Percentiles rank a stretch among this genome's conserved stretches.
Evolutionary conservation across 2,113 vertebrate species (phyloP).

Genomic region (Dipodomys spectabilis): DNA sequence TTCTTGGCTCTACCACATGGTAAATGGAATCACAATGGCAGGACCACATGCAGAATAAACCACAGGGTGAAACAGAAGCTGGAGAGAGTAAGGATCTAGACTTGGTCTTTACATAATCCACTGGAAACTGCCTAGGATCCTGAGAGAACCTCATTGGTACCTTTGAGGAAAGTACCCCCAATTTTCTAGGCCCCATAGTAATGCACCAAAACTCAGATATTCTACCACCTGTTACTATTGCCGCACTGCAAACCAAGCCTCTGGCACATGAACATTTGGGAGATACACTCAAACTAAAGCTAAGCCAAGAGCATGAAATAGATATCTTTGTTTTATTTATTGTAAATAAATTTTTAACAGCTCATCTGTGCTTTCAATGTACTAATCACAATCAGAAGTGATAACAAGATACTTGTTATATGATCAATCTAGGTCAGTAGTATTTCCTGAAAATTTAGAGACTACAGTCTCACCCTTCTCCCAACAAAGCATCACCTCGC

Average conservation of each 20-base stretch:
- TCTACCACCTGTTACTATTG: not conserved
- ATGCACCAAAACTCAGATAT: too few species aligned
- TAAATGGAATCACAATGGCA: too few species aligned
- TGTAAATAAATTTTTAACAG: not conserved
- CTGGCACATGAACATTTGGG: not conserved
- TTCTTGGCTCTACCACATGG: not conserved
- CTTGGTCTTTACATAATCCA: not conserved
- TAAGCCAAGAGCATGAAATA: not conserved
- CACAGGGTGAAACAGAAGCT: not conserved
- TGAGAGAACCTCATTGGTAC: not conserved
- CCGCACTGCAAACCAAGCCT: not conserved
- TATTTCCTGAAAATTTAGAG: not conserved
- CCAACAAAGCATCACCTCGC: not conserved
- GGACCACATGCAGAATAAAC: not conserved
- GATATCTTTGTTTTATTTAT: not conserved
- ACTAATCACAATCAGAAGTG: not conserved
- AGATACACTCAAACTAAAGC: not conserved
- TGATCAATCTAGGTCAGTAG: not conserved
- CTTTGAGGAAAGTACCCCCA: too few species aligned
- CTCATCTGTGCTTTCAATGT: not conserved
- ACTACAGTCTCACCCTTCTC: not conserved
- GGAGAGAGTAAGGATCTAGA: too few species aligned
- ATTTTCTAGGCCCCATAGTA: not conserved
- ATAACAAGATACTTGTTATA: not conserved
- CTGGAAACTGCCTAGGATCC: not conserved